These are phyloP conservation scores for Hydrolagus affinis DNA, from an alignment of 2,113 vertebrate genomes.

Conservation along the genomic window DNA sequence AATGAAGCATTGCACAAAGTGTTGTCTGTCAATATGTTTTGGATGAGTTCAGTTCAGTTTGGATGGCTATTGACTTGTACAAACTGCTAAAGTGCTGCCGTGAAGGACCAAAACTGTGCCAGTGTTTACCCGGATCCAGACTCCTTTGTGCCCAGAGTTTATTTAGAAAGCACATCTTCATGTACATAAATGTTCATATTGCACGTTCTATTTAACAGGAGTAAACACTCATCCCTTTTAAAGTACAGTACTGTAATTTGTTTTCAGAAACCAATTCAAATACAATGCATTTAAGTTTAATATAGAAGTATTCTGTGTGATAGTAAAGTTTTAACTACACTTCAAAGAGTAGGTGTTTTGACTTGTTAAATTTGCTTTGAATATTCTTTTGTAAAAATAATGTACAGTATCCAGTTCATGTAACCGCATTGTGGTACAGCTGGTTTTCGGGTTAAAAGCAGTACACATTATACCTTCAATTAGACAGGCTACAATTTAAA, in stretches of 20 bases:
- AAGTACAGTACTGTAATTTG: background rate
- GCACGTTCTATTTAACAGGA: background rate
- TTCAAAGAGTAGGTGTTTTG: background rate
- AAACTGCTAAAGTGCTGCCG: background rate
- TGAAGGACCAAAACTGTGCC: background rate
- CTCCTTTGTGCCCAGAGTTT: background rate
- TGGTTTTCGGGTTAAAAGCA: background rate
- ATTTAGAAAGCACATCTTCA: background rate
- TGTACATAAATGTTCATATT: background rate
- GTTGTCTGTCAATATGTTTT: background rate
- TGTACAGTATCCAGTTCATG: background rate
- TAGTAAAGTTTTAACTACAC: background rate
- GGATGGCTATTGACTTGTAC: background rate
- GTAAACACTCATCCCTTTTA: too few relatives aligned
- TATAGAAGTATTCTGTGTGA: background rate
- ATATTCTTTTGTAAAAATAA: background rate
- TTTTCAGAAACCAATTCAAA: background rate
- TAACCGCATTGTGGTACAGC: background rate
- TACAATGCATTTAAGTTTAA: background rate
- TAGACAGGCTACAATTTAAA: slow-evolving; percentile 3
- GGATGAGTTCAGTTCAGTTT: background rate
- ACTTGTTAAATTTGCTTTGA: background rate
- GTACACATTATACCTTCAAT: background rate
- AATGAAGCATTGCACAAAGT: background rate
- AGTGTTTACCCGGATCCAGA: background rate